Percentiles rank a stretch among this genome's conserved stretches.
phyloP scores from a whole-genome alignment of 2,113 vertebrate genomes.

The Vanacampus margaritifer region DNA sequence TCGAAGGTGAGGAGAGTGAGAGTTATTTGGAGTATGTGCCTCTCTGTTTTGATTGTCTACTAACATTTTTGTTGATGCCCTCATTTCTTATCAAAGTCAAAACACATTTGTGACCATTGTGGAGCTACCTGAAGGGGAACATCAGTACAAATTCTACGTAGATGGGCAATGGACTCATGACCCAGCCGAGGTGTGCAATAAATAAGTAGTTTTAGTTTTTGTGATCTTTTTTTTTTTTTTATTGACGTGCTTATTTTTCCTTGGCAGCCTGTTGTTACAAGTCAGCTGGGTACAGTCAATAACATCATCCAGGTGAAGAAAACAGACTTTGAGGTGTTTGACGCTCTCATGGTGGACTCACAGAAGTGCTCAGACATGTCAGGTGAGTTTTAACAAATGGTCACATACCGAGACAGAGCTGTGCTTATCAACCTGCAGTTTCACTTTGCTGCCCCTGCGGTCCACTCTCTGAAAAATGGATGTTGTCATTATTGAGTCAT shows the following conservation, averaged over 20 bases:
- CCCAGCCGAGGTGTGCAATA: slow-evolving; percentile 81
- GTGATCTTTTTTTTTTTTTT: background rate
- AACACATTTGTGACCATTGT: slow-evolving; percentile 97
- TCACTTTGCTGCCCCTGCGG: background rate
- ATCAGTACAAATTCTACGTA: slow-evolving; percentile 98
- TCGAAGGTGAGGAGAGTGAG: slow-evolving; percentile 77
- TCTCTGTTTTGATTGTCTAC: background rate
- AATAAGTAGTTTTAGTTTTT: background rate
- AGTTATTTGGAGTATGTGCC: too few species aligned
- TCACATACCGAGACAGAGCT: too few species aligned
- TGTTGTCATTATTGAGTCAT: background rate
- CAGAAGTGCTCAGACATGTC: slow-evolving; percentile 94
- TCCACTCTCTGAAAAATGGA: background rate
- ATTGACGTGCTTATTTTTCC: background rate
- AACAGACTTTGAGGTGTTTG: slow-evolving; percentile 98
- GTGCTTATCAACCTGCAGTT: background rate
- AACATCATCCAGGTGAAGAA: slow-evolving; percentile 98
- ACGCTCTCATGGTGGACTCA: slow-evolving; percentile 98
- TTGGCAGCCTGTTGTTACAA: slow-evolving; percentile 87
- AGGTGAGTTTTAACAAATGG: slow-evolving; percentile 67
- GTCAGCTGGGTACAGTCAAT: slow-evolving; percentile 92
- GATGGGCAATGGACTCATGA: slow-evolving; percentile 98
- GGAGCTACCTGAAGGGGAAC: slow-evolving; percentile 94
- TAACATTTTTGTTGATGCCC: background rate
- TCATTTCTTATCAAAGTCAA: slow-evolving; percentile 74